Evolutionary conservation across 1,140 invertebrate genomes (phyloP), one percentile per base, ranked within the genome.

Genomic region (Pseudomyrmex sp.): DNA sequence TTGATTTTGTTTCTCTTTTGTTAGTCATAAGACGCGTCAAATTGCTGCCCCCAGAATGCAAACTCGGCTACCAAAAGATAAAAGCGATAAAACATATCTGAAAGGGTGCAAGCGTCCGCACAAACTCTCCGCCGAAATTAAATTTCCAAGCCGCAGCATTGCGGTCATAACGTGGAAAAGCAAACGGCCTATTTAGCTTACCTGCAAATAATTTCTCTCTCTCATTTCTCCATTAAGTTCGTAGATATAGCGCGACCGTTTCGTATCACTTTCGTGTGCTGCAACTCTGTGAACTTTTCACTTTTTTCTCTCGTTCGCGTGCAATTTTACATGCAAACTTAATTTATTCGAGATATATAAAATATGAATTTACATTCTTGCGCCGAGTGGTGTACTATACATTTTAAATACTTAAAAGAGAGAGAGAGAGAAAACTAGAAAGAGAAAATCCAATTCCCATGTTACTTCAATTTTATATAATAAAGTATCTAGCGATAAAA

Each of bases 41-140:
- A 20, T 52, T 9, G 44, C 20, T 4, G 15, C n/a, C 4, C 2
- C 46, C 35, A 7, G 18, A 69, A 20, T 13, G 54, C 44, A 48
- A 79, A 70, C 65, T 58, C 44, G 65, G 65, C n/a, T 68, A 70
- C 13, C 20, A 48, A 35, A 35, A 79, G 76, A 80, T 80, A 80
- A 70, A 70, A 59, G 23, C 54, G 76, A 70, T 72, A 72, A 70
- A 80, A 72, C 46, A 61, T 70, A 80, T 80, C 23, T 35, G 35
- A 35, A 35, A 35, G 35, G 66, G 23, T 70, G 54, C 1, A 35
- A 79, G 76, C 76, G 56, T 66, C 26, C 74, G 74, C 75, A 59
- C 69, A 72, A 35, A 35, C 35, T 35, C 76, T 80, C 35, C 12
- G 66, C 20, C 46, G 54, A 70, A 79, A 80, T 80, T 70, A 80